Evolutionary conservation across 2,888 invertebrate species (phyloP).

Genomic region (Synanthedon myopaeformis): DNA sequence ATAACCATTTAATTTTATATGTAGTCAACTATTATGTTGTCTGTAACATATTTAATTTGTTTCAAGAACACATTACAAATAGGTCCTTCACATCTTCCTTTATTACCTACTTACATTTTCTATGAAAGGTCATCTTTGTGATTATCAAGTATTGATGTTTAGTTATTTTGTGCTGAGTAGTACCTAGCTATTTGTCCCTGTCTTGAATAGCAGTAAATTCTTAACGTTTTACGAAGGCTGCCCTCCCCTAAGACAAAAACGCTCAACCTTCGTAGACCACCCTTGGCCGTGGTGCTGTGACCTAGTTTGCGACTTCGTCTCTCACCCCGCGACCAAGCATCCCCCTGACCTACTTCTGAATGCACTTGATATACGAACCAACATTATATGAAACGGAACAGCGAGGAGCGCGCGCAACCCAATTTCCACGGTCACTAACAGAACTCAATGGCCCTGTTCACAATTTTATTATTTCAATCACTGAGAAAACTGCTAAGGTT

Average conservation of each 20-base stretch:
- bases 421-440: constrained; percentile 11
- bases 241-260: constrained; percentile 33
- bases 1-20: too few relatives aligned
- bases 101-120: background rate
- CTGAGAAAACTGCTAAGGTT: too few relatives aligned
- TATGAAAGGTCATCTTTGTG: too few relatives aligned
- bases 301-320: constrained; percentile 41
- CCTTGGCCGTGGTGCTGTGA: constrained; percentile 66
- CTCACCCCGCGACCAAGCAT: constrained; percentile 9
- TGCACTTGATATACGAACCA: constrained; percentile 32
- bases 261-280: constrained; percentile 58
- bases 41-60: too few relatives aligned
- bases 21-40: too few relatives aligned
- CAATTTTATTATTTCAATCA: too few relatives aligned
- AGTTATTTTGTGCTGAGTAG: too few relatives aligned
- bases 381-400: background rate
- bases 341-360: constrained; percentile 54
- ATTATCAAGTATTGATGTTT: too few relatives aligned
- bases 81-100: too few relatives aligned
- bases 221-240: constrained; percentile 10
- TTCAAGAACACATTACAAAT: too few relatives aligned
- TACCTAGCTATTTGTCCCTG: background rate
- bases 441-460: background rate
- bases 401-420: constrained; percentile 19
- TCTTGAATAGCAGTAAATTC: background rate